These are phyloP conservation scores for Accipiter superciliosus DNA, from an alignment of 2,797 vertebrate species.

Conservation along the genomic window DNA sequence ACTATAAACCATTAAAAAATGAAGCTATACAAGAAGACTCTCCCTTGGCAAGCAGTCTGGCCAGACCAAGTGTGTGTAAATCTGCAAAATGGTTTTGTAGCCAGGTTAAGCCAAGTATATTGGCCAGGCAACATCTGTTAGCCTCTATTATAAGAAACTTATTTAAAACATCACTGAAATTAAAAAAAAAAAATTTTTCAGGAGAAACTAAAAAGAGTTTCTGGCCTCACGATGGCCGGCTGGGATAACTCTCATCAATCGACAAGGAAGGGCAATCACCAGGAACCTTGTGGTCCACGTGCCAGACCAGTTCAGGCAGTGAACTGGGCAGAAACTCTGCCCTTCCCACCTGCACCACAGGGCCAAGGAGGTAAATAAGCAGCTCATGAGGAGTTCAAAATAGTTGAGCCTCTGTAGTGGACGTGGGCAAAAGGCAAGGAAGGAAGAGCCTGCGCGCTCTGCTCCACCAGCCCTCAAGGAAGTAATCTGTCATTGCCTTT, in stretches of 20 bases:
- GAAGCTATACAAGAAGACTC: not conserved
- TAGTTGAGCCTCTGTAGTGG: not conserved
- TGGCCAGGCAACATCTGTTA: not conserved
- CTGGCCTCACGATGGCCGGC: not conserved
- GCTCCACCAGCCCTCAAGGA: not conserved
- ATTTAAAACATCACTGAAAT: not conserved
- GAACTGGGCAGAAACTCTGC: not conserved
- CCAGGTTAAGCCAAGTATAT: not conserved
- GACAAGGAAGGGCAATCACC: not conserved
- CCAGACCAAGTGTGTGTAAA: not conserved
- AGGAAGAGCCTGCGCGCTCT: rapidly evolving
- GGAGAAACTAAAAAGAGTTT: not conserved
- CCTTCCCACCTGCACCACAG: not conserved
- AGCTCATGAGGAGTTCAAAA: not conserved
- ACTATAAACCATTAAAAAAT: not conserved
- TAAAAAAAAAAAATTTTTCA: not conserved
- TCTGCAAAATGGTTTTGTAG: constrained; percentile 11
- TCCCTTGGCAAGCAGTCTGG: not conserved
- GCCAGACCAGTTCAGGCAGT: not conserved
- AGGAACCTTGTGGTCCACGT: not conserved
- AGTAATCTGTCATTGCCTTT: not conserved
- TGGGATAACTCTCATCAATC: not conserved
- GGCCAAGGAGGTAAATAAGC: not conserved
- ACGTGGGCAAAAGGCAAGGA: not conserved
- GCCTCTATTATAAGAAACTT: not conserved